Percentiles rank a stretch among this genome's conserved stretches.
These are phyloP conservation scores for Perca schrenkii DNA, from an alignment of 2,113 vertebrate species.

Conservation along the genomic window DNA sequence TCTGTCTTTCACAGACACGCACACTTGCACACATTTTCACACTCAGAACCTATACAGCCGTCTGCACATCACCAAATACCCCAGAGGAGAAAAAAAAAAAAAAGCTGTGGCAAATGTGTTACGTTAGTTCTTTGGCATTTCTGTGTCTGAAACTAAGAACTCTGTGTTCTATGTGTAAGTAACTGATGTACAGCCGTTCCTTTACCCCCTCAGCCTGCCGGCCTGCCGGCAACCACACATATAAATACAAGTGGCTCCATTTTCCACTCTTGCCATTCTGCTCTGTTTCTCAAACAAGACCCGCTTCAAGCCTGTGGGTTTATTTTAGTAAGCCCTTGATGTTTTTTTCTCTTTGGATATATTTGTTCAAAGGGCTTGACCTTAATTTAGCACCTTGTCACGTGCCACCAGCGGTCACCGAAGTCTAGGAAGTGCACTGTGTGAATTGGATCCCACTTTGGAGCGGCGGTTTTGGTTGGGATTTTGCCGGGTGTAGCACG, in stretches of 20 bases:
- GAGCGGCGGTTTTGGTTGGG: constrained; percentile 32
- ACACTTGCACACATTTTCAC: constrained; percentile 29
- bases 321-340: constrained; percentile 74
- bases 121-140: constrained; percentile 62
- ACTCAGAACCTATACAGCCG: constrained; percentile 1
- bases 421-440: constrained; percentile 49
- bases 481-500: constrained; percentile 36
- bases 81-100: constrained; percentile 36
- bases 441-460: constrained; percentile 6
- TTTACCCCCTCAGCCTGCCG: constrained; percentile 31
- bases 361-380: constrained; percentile 75
- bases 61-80: constrained; percentile 46
- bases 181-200: constrained; percentile 60
- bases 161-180: constrained; percentile 74
- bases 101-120: constrained; percentile 50
- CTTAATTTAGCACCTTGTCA: constrained; percentile 73
- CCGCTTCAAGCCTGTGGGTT: constrained; percentile 65
- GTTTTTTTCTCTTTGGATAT: constrained; percentile 67
- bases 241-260: constrained; percentile 67
- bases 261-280: constrained; percentile 73
- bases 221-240: constrained; percentile 39
- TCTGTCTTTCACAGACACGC: background rate
- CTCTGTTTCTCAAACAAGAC: constrained; percentile 71
- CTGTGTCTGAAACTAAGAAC: constrained; percentile 68
- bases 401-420: constrained; percentile 56